phyloP scores from a whole-genome alignment of 2,888 invertebrate genomes.

The Orgyia antiqua region DNA sequence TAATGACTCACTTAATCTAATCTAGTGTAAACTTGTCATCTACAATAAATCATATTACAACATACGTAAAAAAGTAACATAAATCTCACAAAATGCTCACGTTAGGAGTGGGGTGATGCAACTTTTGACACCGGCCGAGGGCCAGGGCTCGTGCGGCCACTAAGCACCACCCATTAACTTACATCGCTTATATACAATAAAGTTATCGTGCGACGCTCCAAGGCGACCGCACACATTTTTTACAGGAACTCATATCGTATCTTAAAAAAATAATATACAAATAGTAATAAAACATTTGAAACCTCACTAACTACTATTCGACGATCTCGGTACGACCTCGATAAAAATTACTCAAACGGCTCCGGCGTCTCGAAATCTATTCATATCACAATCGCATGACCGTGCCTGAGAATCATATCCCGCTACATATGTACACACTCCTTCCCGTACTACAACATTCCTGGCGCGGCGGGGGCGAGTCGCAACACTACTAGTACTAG shows the following conservation, averaged over 20 bases:
- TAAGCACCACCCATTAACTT: conserved; percentile 38
- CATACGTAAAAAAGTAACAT: conserved; percentile 73
- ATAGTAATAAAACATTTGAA: conserved; percentile 77
- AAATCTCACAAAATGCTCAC: conserved; percentile 76
- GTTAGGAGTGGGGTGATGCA: conserved; percentile 68
- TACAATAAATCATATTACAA: conserved; percentile 68
- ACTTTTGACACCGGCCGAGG: conserved; percentile 50
- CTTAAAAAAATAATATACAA: conserved; percentile 71
- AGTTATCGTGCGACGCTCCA: conserved; percentile 51
- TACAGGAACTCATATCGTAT: conserved; percentile 79
- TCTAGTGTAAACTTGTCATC: conserved; percentile 76
- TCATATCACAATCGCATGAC: conserved; percentile 78
- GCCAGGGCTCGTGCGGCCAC: conserved; percentile 13
- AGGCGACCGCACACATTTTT: conserved; percentile 58
- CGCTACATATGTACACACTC: conserved; percentile 76
- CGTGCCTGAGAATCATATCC: conserved; percentile 75
- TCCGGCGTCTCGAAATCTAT: conserved; percentile 74
- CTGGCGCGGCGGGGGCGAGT: conserved; percentile 34
- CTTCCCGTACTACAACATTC: conserved; percentile 53
- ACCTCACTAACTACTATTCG: conserved; percentile 77
- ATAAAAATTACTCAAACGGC: conserved; percentile 72
- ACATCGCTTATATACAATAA: conserved; percentile 73
- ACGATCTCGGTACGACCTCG: conserved; percentile 71
- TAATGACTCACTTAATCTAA: conserved; percentile 77
- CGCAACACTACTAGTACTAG: too few species aligned